Percentiles rank a stretch among this genome's conserved stretches.
phyloP scores from a whole-genome alignment of 1,140 invertebrate species.

The Glossosoma conforme region DNA sequence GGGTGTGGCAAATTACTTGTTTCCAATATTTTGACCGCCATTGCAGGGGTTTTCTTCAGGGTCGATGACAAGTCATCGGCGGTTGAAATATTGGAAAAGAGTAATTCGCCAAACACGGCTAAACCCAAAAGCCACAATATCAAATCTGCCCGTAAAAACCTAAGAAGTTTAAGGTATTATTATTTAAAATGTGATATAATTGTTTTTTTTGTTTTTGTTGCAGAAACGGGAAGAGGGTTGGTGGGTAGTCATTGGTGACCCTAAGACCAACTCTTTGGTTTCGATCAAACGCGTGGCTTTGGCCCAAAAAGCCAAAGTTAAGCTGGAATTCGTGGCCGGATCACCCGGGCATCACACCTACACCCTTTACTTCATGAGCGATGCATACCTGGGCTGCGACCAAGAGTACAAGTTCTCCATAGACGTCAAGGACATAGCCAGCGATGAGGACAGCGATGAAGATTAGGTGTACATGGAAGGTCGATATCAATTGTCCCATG shows the following conservation, averaged over 20 bases:
- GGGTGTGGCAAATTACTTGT: no score
- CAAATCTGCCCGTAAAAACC: no score
- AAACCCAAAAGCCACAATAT: no score
- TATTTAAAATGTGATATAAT: constrained; percentile 8
- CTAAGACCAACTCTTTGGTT: constrained; percentile 87
- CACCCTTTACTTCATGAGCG: constrained; percentile 98
- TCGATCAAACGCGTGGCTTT: constrained; percentile 95
- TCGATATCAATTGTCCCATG: no score
- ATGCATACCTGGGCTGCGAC: constrained; percentile 97
- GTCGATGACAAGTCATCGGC: no score
- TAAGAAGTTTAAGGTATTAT: no score
- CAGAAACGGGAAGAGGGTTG: constrained; percentile 98
- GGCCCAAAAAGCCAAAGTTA: constrained; percentile 90
- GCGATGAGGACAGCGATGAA: constrained; percentile 55
- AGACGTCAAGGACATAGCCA: constrained; percentile 68
- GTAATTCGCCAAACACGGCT: no score
- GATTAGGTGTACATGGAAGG: no score
- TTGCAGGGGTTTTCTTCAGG: no score
- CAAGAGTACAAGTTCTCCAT: constrained; percentile 90
- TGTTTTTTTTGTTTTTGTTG: constrained; percentile 30
- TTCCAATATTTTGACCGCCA: no score
- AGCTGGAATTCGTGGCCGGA: constrained; percentile 90
- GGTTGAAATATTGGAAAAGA: no score
- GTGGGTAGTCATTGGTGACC: constrained; percentile 99
- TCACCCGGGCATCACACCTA: constrained; percentile 80